Conservation (phyloP, 2,113 vertebrate genomes). For the Amblyopsis rosae region DNA sequence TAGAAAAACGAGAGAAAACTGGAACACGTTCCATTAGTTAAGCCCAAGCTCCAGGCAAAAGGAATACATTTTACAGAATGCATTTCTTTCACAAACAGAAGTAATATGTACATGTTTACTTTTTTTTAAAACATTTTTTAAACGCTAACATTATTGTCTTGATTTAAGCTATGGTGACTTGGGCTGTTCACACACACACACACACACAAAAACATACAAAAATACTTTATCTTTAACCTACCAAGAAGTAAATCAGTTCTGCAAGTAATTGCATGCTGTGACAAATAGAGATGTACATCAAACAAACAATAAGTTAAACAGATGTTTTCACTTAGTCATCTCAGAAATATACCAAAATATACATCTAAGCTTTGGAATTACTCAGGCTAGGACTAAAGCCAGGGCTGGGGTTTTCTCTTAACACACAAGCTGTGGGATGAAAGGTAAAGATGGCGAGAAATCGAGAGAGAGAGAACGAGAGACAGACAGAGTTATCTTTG, state of each 20-base stretch:
- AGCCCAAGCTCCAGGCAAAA: constrained; percentile 79
- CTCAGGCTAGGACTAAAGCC: constrained; percentile 99
- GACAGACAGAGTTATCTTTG: constrained; percentile 90
- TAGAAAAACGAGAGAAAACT: constrained; percentile 39
- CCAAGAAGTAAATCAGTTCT: constrained; percentile 98
- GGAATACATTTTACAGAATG: constrained; percentile 77
- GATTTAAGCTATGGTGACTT: constrained; percentile 80
- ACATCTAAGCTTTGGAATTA: constrained; percentile 99
- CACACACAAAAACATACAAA: constrained; percentile 93
- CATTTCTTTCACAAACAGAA: constrained; percentile 77
- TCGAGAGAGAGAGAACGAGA: constrained; percentile 35
- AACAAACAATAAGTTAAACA: constrained; percentile 90
- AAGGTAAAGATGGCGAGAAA: constrained; percentile 42
- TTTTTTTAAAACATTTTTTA: constrained; percentile 45
- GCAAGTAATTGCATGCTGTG: constrained; percentile 97
- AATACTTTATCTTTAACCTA: constrained; percentile 99
- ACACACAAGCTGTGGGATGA: constrained; percentile 96
- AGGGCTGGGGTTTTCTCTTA: constrained; percentile 98
- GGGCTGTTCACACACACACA: constrained; percentile 96
- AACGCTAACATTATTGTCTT: constrained; percentile 26
- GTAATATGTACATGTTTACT: constrained; percentile 88
- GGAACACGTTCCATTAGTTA: constrained; percentile 75
- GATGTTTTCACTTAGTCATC: constrained; percentile 75
- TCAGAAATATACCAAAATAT: constrained; percentile 99
- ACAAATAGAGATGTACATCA: constrained; percentile 94